Conservation (phyloP, 2,888 invertebrate genomes). For the Drosophila borborema region DNA sequence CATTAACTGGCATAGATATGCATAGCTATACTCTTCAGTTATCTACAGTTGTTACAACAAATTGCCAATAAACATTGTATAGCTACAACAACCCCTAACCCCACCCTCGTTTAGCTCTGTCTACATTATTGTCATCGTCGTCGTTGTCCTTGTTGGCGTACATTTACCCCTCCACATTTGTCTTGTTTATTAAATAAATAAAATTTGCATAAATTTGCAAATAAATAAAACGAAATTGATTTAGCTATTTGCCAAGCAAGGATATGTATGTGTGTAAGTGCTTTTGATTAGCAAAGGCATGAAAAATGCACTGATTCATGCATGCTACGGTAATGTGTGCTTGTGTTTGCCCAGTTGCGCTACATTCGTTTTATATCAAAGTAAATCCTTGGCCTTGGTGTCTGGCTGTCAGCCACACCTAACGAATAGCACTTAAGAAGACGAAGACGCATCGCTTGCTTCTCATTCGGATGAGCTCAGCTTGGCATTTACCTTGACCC, state of each 20-base stretch:
- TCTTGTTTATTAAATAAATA: conserved; percentile 79
- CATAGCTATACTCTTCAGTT: conserved; percentile 11
- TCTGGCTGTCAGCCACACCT: conserved; percentile 40
- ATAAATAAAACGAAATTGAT: conserved; percentile 31
- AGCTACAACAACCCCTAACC: neutral
- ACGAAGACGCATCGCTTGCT: conserved; percentile 30
- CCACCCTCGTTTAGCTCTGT: neutral
- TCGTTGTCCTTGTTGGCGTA: conserved; percentile 50
- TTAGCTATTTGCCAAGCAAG: conserved; percentile 9
- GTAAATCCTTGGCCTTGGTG: conserved; percentile 39
- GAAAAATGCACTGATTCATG: conserved; percentile 9
- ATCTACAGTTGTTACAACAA: conserved; percentile 54
- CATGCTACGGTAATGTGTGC: neutral
- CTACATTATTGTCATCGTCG: conserved; percentile 7
- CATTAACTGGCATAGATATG: conserved; percentile 28
- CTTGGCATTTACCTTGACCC: conserved; percentile 54
- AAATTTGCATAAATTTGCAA: conserved; percentile 70
- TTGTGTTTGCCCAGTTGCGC: neutral
- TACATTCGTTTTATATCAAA: conserved; percentile 3
- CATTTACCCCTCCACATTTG: conserved; percentile 30
- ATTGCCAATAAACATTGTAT: conserved; percentile 59
- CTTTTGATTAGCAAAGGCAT: conserved; percentile 14
- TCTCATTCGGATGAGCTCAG: conserved; percentile 46
- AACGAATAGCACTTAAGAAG: conserved; percentile 29
- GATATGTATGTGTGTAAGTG: neutral